Conservation (phyloP, 1,140 invertebrate genomes). For the Nautilus pompilius region DNA sequence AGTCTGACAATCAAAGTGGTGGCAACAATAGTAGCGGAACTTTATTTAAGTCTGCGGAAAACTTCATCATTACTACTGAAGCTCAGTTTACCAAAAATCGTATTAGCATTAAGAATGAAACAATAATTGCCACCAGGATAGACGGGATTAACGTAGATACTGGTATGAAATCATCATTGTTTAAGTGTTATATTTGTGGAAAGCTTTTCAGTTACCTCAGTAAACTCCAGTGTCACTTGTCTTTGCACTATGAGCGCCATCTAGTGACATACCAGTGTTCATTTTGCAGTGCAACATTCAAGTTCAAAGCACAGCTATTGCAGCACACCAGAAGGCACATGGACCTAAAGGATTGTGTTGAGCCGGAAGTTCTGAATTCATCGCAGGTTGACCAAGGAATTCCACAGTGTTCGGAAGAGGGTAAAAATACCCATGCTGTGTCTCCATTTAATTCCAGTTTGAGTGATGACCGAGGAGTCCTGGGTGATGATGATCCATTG, state of each 20-base stretch:
- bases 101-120: slow-evolving; percentile 47
- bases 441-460: not conserved
- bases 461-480: not conserved
- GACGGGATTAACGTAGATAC: slow-evolving; percentile 52
- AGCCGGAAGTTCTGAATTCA: slow-evolving; percentile 1
- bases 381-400: not conserved
- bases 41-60: not conserved
- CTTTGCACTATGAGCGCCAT: slow-evolving; percentile 46
- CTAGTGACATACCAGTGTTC: slow-evolving; percentile 46
- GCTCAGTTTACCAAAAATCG: slow-evolving; percentile 13
- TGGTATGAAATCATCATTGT: slow-evolving; percentile 52
- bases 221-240: slow-evolving; percentile 52
- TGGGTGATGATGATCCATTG: not conserved
- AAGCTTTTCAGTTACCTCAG: slow-evolving; percentile 51
- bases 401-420: not conserved
- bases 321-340: slow-evolving; percentile 39
- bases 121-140: slow-evolving; percentile 51
- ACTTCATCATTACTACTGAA: not conserved
- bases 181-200: slow-evolving; percentile 57
- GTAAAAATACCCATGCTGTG: not conserved
- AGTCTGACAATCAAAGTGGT: not conserved
- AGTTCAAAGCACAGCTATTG: slow-evolving; percentile 42
- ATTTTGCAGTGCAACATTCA: slow-evolving; percentile 48
- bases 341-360: too few relatives aligned
- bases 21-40: not conserved